Percentiles rank a stretch among this genome's conserved stretches.
These are phyloP conservation scores for Ochropleura plecta DNA, from an alignment of 2,888 invertebrate species.

Conservation along the genomic window DNA sequence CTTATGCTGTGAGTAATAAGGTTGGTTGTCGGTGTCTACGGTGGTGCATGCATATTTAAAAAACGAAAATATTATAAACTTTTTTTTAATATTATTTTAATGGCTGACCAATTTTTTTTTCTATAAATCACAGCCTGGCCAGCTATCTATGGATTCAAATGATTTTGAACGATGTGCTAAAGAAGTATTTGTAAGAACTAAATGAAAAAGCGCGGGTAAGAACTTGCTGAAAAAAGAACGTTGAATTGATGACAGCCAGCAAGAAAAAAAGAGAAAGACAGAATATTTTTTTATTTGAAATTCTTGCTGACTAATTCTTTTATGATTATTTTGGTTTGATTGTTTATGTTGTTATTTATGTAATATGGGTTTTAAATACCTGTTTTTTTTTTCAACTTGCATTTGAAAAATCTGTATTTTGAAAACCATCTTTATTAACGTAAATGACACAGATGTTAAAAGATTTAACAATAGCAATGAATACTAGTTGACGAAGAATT, in stretches of 20 bases:
- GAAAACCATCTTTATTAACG: constrained; percentile 5
- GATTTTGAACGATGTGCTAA: not conserved
- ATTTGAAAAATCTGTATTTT: no score
- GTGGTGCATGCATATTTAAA: not conserved
- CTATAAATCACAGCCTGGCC: not conserved
- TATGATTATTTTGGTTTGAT: no score
- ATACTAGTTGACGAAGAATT: constrained; percentile 21
- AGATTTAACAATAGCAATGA: constrained; percentile 29
- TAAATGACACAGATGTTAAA: constrained; percentile 2
- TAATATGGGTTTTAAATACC: no score
- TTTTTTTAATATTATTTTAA: not conserved
- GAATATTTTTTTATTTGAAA: no score
- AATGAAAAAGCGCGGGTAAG: not conserved
- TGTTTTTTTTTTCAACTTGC: no score
- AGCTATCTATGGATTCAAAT: not conserved
- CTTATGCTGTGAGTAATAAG: no score
- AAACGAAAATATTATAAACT: not conserved
- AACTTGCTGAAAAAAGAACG: not conserved
- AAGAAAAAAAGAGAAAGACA: no score
- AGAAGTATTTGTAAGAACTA: not conserved
- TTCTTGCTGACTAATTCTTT: no score
- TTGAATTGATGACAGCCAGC: not conserved
- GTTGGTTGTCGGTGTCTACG: no score
- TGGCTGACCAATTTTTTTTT: not conserved
- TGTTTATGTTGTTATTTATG: no score